A percentile compares a stretch with the other conserved stretches of the same genome.
Evolutionary conservation across 2,888 invertebrate genomes (phyloP).

Genomic region (Hemaris fuciformis): DNA sequence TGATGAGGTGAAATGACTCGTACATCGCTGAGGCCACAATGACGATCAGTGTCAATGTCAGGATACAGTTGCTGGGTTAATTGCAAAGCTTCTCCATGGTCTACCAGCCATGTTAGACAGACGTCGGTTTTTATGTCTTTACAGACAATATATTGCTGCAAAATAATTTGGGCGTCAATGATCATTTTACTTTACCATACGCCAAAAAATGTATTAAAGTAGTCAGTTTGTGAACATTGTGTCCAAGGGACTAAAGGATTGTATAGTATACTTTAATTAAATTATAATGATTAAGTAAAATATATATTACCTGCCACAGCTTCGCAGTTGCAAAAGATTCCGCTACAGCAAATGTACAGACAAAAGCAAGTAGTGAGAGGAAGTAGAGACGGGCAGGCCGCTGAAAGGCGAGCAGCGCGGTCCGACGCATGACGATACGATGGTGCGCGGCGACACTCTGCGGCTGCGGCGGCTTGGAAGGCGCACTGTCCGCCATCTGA

Average conservation of each 20-base stretch:
- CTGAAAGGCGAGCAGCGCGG: constrained; percentile 35
- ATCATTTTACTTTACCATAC: background rate
- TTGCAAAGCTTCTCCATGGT: constrained; percentile 24
- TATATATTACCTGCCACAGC: background rate
- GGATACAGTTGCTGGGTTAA: constrained; percentile 24
- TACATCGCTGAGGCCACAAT: constrained; percentile 47
- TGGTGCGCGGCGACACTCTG: constrained; percentile 59
- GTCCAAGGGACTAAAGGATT: background rate
- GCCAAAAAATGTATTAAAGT: background rate
- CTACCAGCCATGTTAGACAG: constrained; percentile 47
- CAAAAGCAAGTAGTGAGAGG: background rate
- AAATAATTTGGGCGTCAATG: constrained; percentile 17
- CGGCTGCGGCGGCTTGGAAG: constrained; percentile 35
- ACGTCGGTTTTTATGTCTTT: constrained; percentile 37
- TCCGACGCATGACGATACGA: constrained; percentile 61
- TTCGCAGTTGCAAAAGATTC: background rate
- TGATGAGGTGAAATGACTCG: constrained; percentile 19
- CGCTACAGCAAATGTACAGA: background rate
- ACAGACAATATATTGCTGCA: constrained; percentile 45
- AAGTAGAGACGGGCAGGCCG: constrained; percentile 21
- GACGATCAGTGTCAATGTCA: constrained; percentile 23
- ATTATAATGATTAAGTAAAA: background rate
- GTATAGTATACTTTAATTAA: background rate
- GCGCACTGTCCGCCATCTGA: constrained; percentile 64
- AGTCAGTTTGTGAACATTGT: background rate